These are phyloP conservation scores for Solen grandis DNA, from an alignment of 1,140 invertebrate genomes.

Conservation along the genomic window DNA sequence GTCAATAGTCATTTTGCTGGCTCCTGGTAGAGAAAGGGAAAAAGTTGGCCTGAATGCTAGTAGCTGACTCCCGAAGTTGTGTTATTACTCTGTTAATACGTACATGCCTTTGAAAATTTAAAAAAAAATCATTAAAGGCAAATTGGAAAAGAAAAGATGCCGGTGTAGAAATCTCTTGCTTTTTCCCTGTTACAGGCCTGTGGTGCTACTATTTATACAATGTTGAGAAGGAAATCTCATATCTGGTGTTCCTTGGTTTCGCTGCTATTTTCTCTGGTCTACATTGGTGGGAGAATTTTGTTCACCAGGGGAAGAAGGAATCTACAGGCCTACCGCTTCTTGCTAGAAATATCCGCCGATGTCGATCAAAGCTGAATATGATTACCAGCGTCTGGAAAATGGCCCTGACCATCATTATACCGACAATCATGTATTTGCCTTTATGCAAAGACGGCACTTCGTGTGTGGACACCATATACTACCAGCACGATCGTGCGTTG, in stretches of 20 bases:
- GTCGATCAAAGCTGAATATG: constrained; percentile 66
- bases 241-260: too few relatives aligned
- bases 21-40: too few relatives aligned
- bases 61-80: too few relatives aligned
- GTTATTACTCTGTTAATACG: too few relatives aligned
- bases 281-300: constrained; percentile 75
- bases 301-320: constrained; percentile 58
- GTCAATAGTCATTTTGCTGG: too few relatives aligned
- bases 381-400: constrained; percentile 70
- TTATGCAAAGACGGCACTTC: constrained; percentile 19
- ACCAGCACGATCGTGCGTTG: constrained; percentile 4
- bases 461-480: constrained; percentile 55
- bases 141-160: too few relatives aligned
- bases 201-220: constrained; percentile 31
- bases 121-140: too few relatives aligned
- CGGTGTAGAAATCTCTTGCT: too few relatives aligned
- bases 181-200: constrained; percentile 9
- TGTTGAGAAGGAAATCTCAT: too few relatives aligned
- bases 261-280: constrained; percentile 65
- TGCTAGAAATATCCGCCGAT: constrained; percentile 40
- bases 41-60: too few relatives aligned
- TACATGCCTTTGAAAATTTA: too few relatives aligned
- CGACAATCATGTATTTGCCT: constrained; percentile 54
- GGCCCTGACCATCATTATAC: constrained; percentile 58
- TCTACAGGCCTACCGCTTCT: constrained; percentile 36